These are phyloP conservation scores for Silurus meridionalis DNA, from an alignment of 2,113 vertebrate species.

Conservation along the genomic window DNA sequence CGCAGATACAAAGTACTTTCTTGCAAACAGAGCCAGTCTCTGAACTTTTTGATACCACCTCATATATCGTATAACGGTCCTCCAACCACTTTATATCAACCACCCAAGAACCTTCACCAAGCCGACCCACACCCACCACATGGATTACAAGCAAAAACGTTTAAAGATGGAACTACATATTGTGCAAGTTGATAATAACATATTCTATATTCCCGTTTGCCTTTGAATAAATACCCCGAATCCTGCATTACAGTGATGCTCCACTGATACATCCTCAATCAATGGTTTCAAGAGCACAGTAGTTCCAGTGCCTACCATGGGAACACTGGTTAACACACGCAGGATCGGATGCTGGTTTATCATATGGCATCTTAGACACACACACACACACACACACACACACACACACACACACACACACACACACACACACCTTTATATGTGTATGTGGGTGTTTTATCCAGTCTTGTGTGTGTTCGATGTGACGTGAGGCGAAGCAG, in stretches of 20 bases:
- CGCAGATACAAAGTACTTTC: too few relatives aligned
- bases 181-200: not conserved
- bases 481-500: slow-evolving; percentile 7
- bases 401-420: not conserved
- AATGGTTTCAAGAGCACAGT: not conserved
- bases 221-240: not conserved
- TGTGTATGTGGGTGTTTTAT: not conserved
- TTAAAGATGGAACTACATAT: not conserved
- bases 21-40: too few relatives aligned
- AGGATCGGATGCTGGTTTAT: not conserved
- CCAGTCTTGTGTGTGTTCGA: slow-evolving; percentile 1
- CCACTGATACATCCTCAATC: not conserved
- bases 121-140: not conserved
- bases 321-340: not conserved
- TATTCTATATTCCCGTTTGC: not conserved
- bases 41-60: too few relatives aligned
- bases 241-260: not conserved
- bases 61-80: too few relatives aligned
- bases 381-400: not conserved
- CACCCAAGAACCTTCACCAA: not conserved
- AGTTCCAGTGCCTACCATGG: not conserved
- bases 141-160: not conserved
- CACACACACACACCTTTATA: not conserved
- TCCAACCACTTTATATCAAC: too few relatives aligned
- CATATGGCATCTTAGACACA: not conserved